Base-by-base conservation (phyloP, 2,113 vertebrate species). In the Quiscalus mexicanus region DNA sequence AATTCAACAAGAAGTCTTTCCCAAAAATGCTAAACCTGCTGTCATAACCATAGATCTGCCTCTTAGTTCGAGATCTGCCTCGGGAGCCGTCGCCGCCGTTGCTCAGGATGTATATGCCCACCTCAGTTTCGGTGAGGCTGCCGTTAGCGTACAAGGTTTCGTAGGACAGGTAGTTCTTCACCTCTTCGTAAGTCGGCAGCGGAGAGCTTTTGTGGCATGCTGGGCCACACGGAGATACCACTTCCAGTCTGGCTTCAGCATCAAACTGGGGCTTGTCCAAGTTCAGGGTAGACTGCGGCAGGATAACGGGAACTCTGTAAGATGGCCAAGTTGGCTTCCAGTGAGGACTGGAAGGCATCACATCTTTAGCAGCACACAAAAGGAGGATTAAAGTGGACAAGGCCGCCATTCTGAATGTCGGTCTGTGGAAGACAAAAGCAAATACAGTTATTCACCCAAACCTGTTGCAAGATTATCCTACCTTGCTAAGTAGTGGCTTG, bases 1-100 rank as follows among this genome's bases (percentile, higher is more conserved):
- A 99, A 86, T 99, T 99, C 53, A 99, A 96, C 92, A 99, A 98
- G 96, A 99, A 99, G 97, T 99, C 97, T 89, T 98, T 99, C 35
- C 99, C 99, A 24, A 98, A 98, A 56, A 99, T 99, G 96, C 98
- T 99, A 84, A 99, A 99, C 68, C 99, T 98, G 22, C 98, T 98
- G 83, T 99, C 99, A 1, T 99, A 99, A 60, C 99, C 99, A 44
- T 99, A 99, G 95, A 99, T 99, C 97, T 99, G 99, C 10, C 99
- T 98, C 95, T 99, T 99, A 81, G 97, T 97, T 89, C 99, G 98
- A 87, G 98, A 96, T 67, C 64, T 97, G 37, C 97, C 92, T 69
- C 49, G 92, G 60, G 97, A 79, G 18, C 80, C 97, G 33, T 92
- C 84, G 7, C 73, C 55, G 0, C 65, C 63, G 4, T 33, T 92